A percentile compares a stretch with the other conserved stretches of the same genome.
Evolutionary conservation across 53 echinoderm and acorn worm genomes (phyloP).

Genomic region (Henricia sp.): DNA sequence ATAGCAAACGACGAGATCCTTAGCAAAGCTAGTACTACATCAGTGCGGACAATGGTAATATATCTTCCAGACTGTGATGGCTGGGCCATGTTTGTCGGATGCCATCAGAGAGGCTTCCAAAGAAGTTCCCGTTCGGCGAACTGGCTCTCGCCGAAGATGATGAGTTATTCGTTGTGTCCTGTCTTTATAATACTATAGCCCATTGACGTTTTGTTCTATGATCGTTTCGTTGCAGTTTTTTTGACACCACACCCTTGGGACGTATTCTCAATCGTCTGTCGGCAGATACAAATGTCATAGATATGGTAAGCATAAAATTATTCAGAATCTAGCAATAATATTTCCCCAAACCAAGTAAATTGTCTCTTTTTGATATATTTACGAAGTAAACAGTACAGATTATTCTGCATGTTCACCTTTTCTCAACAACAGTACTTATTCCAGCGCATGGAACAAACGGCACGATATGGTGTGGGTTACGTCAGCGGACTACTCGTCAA

Average conservation of each 20-base stretch:
- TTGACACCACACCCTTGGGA: constrained; percentile 74
- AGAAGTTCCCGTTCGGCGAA: no score
- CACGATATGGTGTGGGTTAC: constrained; percentile 3
- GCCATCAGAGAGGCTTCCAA: no score
- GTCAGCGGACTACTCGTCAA: constrained; percentile 42
- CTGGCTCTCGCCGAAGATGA: no score
- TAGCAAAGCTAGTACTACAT: no score
- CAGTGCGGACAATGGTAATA: no score
- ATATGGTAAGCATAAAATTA: constrained; percentile 35
- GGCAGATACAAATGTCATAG: constrained; percentile 63
- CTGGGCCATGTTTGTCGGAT: no score
- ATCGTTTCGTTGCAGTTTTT: constrained; percentile 54
- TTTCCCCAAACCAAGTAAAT: not conserved
- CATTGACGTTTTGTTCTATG: not conserved
- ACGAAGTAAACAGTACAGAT: not conserved
- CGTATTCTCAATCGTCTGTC: constrained; percentile 74
- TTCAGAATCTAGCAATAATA: not conserved
- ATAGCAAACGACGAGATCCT: no score
- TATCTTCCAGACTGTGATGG: no score
- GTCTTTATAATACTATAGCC: no score
- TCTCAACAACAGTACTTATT: constrained; percentile 21
- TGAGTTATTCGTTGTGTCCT: no score
- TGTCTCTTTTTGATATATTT: not conserved
- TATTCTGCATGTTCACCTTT: not conserved
- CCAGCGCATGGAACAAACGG: constrained; percentile 23